These are phyloP conservation scores for Falco cherrug DNA, from an alignment of 2,797 vertebrate species.

Conservation along the genomic window DNA sequence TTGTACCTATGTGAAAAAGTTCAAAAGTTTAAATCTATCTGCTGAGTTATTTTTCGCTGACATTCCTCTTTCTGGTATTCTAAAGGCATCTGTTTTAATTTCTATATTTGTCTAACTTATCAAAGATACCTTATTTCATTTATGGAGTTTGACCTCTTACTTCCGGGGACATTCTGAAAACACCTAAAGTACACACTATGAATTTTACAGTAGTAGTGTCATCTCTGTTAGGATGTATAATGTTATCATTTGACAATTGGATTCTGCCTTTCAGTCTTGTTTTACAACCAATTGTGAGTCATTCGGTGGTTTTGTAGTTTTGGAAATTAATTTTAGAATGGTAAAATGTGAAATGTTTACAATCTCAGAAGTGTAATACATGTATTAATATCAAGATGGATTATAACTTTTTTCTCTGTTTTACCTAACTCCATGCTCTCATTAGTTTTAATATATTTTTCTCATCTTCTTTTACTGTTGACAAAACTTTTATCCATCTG, in stretches of 20 bases:
- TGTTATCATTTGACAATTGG: not conserved
- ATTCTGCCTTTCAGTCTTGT: not conserved
- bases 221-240: not conserved
- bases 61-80: not conserved
- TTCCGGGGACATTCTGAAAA: not conserved
- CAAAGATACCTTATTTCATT: not conserved
- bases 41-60: not conserved
- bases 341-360: not conserved
- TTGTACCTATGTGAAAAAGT: fast-evolving
- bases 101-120: not conserved
- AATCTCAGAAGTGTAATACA: not conserved
- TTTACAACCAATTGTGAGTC: not conserved
- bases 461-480: not conserved
- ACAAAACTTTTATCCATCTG: not conserved
- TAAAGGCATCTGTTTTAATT: not conserved
- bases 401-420: not conserved
- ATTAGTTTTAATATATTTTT: not conserved
- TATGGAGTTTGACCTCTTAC: not conserved
- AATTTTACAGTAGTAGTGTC: not conserved
- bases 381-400: not conserved
- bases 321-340: not conserved
- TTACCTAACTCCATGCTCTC: not conserved
- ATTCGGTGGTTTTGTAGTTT: not conserved
- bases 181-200: not conserved
- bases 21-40: not conserved